Base-by-base conservation (phyloP, 2,797 vertebrate species). In the Myotis myotis region DNA sequence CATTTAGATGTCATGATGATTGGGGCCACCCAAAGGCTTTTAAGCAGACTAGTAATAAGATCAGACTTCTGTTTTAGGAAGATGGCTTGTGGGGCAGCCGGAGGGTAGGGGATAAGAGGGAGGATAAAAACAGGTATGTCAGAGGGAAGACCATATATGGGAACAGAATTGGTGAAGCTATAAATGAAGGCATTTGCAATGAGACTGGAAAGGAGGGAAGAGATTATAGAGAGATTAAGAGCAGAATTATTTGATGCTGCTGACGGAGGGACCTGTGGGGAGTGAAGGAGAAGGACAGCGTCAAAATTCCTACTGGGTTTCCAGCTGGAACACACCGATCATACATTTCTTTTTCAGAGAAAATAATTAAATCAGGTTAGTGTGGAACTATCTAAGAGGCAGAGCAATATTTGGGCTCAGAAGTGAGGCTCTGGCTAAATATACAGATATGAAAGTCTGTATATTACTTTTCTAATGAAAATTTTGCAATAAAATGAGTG, bases 401-500 rank as follows among this genome's bases (percentile, higher is more conserved):
- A 88, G 33, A 93, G 72, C 33, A 20, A 57, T 25, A n/a, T 64
- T 51, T 53, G 62, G 72, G 11, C 51, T 92, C 83, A 33, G 36
- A 89, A 84, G 22, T 55, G 6, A 93, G 51, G 79, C 68, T 38
- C 17, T 76, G 57, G 68, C 60, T 36, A 36, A 66, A 89, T 30
- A 76, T 6, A 81, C 36, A 93, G 36, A 94, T n/a, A 30, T 41
- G 71, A 83, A 94, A 90, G 78, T 89, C 66, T 62, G 60, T 30
- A 22, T 70, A 82, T 70, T 94, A 76, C 28, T 78, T 93, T 80
- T 60, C 38, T 74, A 78, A 53, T 60, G 41, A 25, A 70, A 68
- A 44, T 78, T 80, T 51, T 93, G 25, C 33, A 94, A 86, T 80
- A 71, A 94, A 83, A 91, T 93, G 49, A 85, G 41, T 74, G 17